Conservation (phyloP, 2,888 invertebrate species). For the Hirtodrosophila cameraria region DNA sequence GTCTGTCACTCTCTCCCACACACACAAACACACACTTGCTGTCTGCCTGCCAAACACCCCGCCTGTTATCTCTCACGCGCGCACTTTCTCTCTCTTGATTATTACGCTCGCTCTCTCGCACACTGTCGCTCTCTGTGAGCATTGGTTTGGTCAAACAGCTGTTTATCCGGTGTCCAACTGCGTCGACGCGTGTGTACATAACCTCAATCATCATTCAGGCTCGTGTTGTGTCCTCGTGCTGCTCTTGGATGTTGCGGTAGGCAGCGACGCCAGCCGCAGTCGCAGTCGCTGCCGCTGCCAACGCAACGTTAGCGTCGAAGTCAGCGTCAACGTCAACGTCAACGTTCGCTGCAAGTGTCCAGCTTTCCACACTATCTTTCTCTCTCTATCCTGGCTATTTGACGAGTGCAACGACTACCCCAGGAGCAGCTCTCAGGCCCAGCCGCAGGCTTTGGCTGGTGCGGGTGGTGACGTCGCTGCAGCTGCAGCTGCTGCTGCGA, state of each 20-base stretch:
- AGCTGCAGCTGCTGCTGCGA: conserved; percentile 50
- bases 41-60: conserved; percentile 12
- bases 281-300: conserved; percentile 50
- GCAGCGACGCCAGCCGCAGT: conserved; percentile 60
- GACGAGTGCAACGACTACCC: conserved; percentile 50
- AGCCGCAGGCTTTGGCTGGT: conserved; percentile 57
- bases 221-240: conserved; percentile 32
- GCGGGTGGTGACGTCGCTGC: conserved; percentile 51
- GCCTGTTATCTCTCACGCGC: conserved; percentile 21
- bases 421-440: conserved; percentile 43
- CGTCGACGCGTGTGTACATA: conserved; percentile 74
- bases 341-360: conserved; percentile 44
- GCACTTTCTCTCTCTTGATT: conserved; percentile 20
- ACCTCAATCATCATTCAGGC: conserved; percentile 57
- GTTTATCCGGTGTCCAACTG: conserved; percentile 52
- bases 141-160: conserved; percentile 43
- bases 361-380: conserved; percentile 3
- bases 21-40: conserved; percentile 20
- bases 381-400: conserved; percentile 10
- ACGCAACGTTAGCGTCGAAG: conserved; percentile 45
- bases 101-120: conserved; percentile 1
- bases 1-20: conserved; percentile 22
- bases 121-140: conserved; percentile 19
- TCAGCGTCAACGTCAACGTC: conserved; percentile 34
- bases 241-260: conserved; percentile 70